phyloP scores from a whole-genome alignment of 2,797 vertebrate species.

The Myripristis murdjan region DNA sequence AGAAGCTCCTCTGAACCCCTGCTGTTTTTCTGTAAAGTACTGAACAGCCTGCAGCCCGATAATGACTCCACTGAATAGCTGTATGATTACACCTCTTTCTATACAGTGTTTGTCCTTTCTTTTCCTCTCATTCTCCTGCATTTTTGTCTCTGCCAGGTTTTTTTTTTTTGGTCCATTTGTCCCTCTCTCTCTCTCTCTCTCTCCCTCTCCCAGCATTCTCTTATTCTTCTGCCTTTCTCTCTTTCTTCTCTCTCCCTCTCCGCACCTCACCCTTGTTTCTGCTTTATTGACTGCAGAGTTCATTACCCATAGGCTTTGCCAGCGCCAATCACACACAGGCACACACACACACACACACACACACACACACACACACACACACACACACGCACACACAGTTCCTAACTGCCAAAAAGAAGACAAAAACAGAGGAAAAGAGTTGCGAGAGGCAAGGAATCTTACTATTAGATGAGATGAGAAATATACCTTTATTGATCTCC shows the following conservation, averaged over 20 bases:
- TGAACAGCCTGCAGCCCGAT: constrained; percentile 80
- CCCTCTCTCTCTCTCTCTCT: constrained; percentile 39
- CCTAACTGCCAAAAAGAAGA: not conserved
- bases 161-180: constrained; percentile 56
- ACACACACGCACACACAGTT: not conserved
- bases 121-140: constrained; percentile 50
- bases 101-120: constrained; percentile 71
- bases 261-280: constrained; percentile 25
- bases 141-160: constrained; percentile 57
- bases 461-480: too few relatives aligned
- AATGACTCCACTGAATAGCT: constrained; percentile 82
- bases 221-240: constrained; percentile 10
- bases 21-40: constrained; percentile 80
- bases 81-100: constrained; percentile 84
- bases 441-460: not conserved
- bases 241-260: constrained; percentile 39
- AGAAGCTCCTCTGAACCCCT: constrained; percentile 77
- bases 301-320: constrained; percentile 35
- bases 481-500: too few relatives aligned
- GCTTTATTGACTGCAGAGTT: constrained; percentile 50
- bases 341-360: constrained; percentile 4
- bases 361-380: not conserved
- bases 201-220: constrained; percentile 50
- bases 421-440: not conserved
- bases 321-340: constrained; percentile 2